Evolutionary conservation across 1,140 invertebrate genomes (phyloP), one percentile per base, ranked within the genome.

Genomic region (Pseudomyrmex pallidus): DNA sequence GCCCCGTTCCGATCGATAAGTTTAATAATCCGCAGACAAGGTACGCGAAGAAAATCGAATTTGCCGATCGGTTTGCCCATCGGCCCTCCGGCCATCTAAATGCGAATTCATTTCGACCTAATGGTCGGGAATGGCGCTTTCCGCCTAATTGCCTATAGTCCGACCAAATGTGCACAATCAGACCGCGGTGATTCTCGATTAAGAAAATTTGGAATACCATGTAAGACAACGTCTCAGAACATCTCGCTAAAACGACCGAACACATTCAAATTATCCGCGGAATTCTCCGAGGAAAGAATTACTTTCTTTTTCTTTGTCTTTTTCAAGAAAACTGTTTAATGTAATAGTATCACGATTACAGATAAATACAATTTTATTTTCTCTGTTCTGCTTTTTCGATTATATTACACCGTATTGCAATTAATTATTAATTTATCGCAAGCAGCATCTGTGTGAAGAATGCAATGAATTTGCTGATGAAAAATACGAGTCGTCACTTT

Each of bases 101-200:
- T 83, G 88, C 72, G 84, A 90, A 91, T 90, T 91, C 87, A 90
- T 90, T 91, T 86, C 84, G 78, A 87, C 74, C 83, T 90, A 90
- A 91, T 89, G 87, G 86, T 62, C 63, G 50, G 56, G 87, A 87
- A 87, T 74, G 82, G 82, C 74, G 73, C 82, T 87, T 35, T 77
- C 86, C 67, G 82, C 82, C 85, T 87, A 87, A 87, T 87, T 87
- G 85, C 61, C 73, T 73, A 61, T 61, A 63, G 54, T 48, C 56
- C 66, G 61, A 44, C 17, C 86, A 74, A 64, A 83, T 84, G 84
- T 76, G 67, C 61, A 54, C 10, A 50, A 66, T n/a, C 22, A 35
- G 67, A 59, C 44, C 22, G 17, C 57, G n/a, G 10, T 20, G 35
- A 22, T 78, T 62, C 56, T 56, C 56, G 50, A 74, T 74, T 73